Evolutionary conservation across 2,113 vertebrate genomes (phyloP).

Genomic region (Peromyscus leucopus): DNA sequence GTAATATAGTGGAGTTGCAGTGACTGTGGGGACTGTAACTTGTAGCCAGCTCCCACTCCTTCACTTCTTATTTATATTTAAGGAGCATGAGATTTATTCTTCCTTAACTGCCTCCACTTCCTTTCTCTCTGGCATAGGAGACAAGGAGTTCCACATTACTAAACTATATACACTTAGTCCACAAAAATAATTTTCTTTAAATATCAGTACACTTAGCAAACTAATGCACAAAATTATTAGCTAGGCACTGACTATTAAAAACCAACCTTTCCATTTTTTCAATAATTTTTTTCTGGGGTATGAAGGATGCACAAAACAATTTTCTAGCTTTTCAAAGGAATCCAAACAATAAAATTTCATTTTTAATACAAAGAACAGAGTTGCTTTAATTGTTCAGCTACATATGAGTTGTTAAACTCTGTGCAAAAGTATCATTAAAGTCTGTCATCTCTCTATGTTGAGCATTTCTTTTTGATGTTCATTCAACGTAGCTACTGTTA

Average conservation of each 20-base stretch:
- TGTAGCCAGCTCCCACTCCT: neutral
- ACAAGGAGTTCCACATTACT: neutral
- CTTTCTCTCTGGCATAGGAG: neutral
- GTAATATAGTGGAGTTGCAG: neutral
- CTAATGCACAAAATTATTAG: neutral
- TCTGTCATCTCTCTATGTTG: neutral
- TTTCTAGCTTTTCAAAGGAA: neutral
- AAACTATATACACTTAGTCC: neutral
- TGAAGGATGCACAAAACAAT: neutral
- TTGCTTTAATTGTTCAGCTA: neutral
- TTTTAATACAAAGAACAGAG: neutral
- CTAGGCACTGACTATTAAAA: neutral
- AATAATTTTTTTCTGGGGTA: neutral
- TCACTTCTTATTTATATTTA: neutral
- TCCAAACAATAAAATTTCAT: neutral
- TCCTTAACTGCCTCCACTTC: neutral
- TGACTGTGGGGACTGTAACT: neutral
- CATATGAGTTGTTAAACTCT: neutral
- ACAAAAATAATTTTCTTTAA: neutral
- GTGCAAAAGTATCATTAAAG: neutral
- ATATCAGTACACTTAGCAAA: constrained; percentile 6
- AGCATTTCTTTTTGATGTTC: neutral
- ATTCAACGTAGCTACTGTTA: neutral
- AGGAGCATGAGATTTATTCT: neutral
- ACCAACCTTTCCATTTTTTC: neutral